phyloP scores from a whole-genome alignment of 2,113 vertebrate species.

The Albula goreensis region DNA sequence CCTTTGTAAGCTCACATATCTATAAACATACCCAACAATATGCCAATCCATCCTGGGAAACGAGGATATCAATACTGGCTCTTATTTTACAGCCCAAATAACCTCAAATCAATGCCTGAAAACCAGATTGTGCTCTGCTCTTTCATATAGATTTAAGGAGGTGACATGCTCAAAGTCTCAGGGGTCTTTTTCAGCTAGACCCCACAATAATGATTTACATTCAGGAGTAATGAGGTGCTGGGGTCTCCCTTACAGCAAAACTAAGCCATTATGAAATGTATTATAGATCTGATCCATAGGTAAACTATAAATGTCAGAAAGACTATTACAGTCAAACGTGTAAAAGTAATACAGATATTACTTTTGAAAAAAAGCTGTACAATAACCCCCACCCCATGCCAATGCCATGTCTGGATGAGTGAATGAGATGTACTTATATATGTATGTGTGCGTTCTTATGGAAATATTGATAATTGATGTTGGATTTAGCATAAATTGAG shows the following conservation, averaged over 20 bases:
- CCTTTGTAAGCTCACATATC: background rate
- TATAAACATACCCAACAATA: background rate
- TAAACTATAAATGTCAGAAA: constrained; percentile 6
- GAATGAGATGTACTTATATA: too few species aligned
- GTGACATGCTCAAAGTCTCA: constrained; percentile 5
- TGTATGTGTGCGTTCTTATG: too few species aligned
- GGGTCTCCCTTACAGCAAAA: constrained; percentile 8
- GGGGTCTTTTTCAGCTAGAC: constrained; percentile 2
- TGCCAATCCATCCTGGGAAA: constrained; percentile 9
- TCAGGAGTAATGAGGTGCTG: constrained; percentile 5
- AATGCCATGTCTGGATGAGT: too few species aligned
- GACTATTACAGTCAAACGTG: background rate
- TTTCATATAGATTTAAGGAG: background rate
- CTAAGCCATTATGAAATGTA: constrained; percentile 1
- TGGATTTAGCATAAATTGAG: background rate
- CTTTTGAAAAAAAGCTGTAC: background rate
- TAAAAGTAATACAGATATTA: background rate
- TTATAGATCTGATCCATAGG: constrained; percentile 1
- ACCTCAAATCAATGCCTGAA: constrained; percentile 19
- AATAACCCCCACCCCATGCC: background rate
- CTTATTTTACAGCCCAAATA: constrained; percentile 2
- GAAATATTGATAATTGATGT: background rate
- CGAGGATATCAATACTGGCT: constrained; percentile 26
- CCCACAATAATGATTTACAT: constrained; percentile 14
- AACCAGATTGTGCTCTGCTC: background rate